phyloP scores from a whole-genome alignment of 2,113 vertebrate genomes.

The Donacobius atricapilla region DNA sequence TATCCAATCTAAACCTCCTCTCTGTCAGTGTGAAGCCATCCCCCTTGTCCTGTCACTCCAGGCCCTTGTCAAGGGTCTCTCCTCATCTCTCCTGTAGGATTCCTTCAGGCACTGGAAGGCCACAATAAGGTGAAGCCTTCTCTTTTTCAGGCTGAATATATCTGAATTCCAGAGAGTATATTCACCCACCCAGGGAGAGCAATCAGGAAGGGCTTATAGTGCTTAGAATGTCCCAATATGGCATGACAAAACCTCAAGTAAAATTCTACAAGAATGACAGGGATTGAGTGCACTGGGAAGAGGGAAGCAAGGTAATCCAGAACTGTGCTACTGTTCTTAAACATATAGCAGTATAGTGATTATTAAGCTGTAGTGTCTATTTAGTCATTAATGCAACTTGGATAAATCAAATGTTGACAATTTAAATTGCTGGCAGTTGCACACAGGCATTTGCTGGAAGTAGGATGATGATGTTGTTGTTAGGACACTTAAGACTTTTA shows the following conservation, averaged over 20 bases:
- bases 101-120: neutral
- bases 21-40: neutral
- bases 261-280: neutral
- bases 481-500: neutral
- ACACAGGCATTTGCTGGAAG: neutral
- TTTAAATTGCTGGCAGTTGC: neutral
- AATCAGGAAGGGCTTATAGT: neutral
- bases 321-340: neutral
- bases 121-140: rapidly evolving
- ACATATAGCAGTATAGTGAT: neutral
- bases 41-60: neutral
- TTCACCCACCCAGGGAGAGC: neutral
- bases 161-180: neutral
- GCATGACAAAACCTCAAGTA: neutral
- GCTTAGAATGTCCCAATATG: neutral
- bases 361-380: neutral
- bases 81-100: neutral
- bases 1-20: rapidly evolving
- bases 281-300: neutral
- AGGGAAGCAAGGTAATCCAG: neutral
- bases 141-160: neutral
- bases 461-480: neutral
- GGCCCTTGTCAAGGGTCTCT: neutral
- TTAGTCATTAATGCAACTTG: neutral
- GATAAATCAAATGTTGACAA: neutral